A percentile compares a stretch with the other conserved stretches of the same genome.
These are phyloP conservation scores for Sarcophilus harrisii DNA, from an alignment of 2,797 vertebrate species.

Conservation along the genomic window DNA sequence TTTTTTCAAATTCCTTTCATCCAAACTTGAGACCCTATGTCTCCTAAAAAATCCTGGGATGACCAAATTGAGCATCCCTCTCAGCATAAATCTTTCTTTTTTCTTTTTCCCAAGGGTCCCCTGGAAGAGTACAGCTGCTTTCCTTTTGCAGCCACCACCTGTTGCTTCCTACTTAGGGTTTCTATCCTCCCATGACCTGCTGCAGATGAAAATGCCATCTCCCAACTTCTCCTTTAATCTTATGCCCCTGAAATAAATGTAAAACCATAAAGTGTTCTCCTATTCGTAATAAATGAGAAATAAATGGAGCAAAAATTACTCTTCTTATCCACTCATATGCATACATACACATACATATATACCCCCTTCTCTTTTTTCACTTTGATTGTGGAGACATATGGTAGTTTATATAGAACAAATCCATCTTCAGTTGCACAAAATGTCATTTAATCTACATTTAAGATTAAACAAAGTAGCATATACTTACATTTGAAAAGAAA, in stretches of 20 bases:
- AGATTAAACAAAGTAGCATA: neutral
- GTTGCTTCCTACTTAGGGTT: neutral
- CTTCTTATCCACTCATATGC: neutral
- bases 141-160: neutral
- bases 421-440: neutral
- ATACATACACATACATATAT: neutral
- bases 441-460: neutral
- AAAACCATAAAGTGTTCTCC: neutral
- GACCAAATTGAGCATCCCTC: neutral
- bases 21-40: neutral
- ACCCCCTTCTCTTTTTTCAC: neutral
- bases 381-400: neutral
- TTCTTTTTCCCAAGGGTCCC: neutral
- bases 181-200: neutral
- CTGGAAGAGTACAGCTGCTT: neutral
- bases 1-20: neutral
- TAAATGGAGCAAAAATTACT: neutral
- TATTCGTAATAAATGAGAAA: neutral
- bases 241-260: neutral
- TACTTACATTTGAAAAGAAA: neutral
- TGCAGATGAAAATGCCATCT: neutral
- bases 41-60: neutral
- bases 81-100: neutral
- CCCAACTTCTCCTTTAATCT: neutral
- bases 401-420: neutral